Evolutionary conservation across 2,888 invertebrate species (phyloP).

Genomic region (Atrina japonica): DNA sequence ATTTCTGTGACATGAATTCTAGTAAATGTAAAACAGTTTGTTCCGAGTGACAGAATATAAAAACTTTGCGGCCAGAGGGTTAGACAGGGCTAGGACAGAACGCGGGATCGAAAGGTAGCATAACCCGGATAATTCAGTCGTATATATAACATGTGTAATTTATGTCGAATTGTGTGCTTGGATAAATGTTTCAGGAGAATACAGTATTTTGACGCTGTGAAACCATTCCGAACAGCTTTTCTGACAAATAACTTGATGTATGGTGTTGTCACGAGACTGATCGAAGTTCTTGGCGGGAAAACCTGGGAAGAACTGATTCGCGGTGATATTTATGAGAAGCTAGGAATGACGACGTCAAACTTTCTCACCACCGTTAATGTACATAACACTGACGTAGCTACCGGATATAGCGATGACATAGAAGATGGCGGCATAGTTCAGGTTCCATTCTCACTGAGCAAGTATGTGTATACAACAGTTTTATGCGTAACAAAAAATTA

Average conservation of each 20-base stretch:
- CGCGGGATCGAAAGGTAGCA: too few species aligned
- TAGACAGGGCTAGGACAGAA: too few species aligned
- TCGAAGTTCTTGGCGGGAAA: background rate
- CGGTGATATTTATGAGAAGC: background rate
- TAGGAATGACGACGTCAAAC: background rate
- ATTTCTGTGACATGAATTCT: too few species aligned
- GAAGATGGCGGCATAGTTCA: background rate
- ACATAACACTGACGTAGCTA: background rate
- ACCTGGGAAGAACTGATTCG: conserved; percentile 1
- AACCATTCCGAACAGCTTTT: conserved; percentile 3
- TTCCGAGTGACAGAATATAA: too few species aligned
- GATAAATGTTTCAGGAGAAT: background rate
- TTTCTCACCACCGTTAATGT: background rate
- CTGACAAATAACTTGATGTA: conserved; percentile 7
- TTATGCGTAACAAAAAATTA: background rate
- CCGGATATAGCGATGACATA: background rate
- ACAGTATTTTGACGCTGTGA: background rate
- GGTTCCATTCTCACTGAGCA: background rate
- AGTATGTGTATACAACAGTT: background rate
- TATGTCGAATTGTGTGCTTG: too few species aligned
- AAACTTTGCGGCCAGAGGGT: too few species aligned
- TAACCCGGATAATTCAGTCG: too few species aligned
- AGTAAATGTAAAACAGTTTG: too few species aligned
- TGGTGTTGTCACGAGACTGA: background rate
- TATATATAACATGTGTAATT: too few species aligned